Evolutionary conservation across 2,888 invertebrate genomes (phyloP).

Genomic region (Oxycera nigricornis): DNA sequence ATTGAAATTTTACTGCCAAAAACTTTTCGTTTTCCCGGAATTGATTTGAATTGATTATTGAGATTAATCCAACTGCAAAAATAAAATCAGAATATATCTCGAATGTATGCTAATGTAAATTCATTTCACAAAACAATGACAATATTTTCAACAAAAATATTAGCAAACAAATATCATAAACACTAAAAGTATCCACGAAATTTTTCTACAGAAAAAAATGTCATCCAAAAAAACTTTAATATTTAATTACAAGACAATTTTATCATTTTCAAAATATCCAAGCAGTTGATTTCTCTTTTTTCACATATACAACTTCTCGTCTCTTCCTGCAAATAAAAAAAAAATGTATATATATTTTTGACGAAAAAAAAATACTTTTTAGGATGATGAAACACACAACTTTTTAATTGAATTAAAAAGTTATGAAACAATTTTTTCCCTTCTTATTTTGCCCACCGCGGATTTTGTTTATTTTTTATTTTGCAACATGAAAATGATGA

Average conservation of each 20-base stretch:
- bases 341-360: too few species aligned
- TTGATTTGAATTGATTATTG: too few species aligned
- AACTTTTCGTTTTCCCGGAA: too few species aligned
- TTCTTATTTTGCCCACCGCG: not conserved
- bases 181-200: not conserved
- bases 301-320: not conserved
- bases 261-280: not conserved
- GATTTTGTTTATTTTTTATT: not conserved
- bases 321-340: not conserved
- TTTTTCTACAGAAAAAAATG: too few species aligned
- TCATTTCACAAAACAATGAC: not conserved
- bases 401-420: slow-evolving; percentile 37
- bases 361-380: slow-evolving; percentile 6
- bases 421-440: slow-evolving; percentile 16
- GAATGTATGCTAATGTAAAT: too few species aligned
- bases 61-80: not conserved
- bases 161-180: not conserved
- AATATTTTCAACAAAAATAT: not conserved
- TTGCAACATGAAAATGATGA: not conserved
- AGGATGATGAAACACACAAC: slow-evolving; percentile 24
- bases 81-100: not conserved
- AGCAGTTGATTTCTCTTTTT: not conserved
- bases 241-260: not conserved
- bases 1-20: too few species aligned
- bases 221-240: not conserved